Evolutionary conservation across 2,797 vertebrate species (phyloP).

Genomic region (Pipistrellus pygmaeus): DNA sequence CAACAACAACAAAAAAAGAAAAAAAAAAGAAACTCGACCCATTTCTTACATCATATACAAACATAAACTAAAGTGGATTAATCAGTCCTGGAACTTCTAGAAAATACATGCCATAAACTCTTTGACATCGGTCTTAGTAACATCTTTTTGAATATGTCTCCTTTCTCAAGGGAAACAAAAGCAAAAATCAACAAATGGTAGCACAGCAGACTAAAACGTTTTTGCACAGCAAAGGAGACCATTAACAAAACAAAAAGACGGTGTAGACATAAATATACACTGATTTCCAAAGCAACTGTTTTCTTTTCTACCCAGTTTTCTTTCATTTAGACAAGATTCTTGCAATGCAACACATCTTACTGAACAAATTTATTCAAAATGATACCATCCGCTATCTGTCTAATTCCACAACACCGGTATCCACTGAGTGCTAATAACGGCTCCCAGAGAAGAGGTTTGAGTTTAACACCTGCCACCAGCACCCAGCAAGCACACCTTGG

Average conservation of each 20-base stretch:
- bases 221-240: not conserved
- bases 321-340: slow-evolving; percentile 52
- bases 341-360: slow-evolving; percentile 55
- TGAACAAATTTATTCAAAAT: slow-evolving; percentile 82
- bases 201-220: not conserved
- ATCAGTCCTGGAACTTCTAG: not conserved
- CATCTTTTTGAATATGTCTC: not conserved
- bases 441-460: slow-evolving; percentile 85
- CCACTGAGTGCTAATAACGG: slow-evolving; percentile 84
- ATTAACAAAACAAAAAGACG: not conserved
- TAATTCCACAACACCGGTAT: slow-evolving; percentile 80
- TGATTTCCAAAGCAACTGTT: slow-evolving; percentile 60
- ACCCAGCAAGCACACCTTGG: slow-evolving; percentile 86
- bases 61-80: not conserved
- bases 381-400: slow-evolving; percentile 83
- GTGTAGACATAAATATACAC: not conserved
- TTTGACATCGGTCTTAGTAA: not conserved
- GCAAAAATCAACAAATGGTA: not conserved
- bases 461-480: slow-evolving; percentile 88
- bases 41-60: not conserved
- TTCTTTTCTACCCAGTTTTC: not conserved
- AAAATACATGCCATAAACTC: not conserved
- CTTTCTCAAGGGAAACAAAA: not conserved
- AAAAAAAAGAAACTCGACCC: not conserved
- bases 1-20: not conserved